A percentile compares a stretch with the other conserved stretches of the same genome.
phyloP scores from a whole-genome alignment of 2,113 vertebrate genomes.

The Butorides virescens region DNA sequence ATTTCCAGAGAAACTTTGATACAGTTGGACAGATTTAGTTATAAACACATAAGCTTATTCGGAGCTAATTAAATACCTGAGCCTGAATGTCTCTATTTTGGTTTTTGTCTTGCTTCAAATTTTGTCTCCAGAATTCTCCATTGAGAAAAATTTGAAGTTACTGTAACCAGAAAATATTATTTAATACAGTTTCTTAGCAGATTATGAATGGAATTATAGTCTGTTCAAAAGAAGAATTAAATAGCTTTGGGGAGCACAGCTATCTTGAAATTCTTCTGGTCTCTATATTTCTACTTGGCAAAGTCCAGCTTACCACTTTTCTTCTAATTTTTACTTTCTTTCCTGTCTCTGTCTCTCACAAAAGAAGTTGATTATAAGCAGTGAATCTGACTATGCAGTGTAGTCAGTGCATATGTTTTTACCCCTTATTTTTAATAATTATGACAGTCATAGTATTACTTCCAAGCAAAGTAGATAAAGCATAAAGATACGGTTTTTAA shows the following conservation, averaged over 20 bases:
- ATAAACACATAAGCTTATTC: conserved; percentile 10
- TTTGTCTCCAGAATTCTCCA: neutral
- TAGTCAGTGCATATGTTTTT: neutral
- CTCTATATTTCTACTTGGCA: neutral
- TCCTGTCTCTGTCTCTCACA: neutral
- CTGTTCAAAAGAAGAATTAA: neutral
- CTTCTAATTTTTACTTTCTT: neutral
- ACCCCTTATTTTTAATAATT: neutral
- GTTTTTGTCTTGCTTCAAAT: neutral
- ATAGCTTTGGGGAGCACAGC: neutral
- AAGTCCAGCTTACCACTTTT: neutral
- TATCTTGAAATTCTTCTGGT: neutral
- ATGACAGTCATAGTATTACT: neutral
- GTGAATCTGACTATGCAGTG: neutral
- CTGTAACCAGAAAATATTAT: neutral
- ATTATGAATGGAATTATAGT: neutral
- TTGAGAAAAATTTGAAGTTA: conserved; percentile 17
- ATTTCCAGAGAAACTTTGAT: conserved; percentile 45
- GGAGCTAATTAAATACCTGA: conserved; percentile 27
- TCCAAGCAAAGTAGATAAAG: neutral
- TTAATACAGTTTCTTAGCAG: neutral
- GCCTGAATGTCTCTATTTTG: neutral
- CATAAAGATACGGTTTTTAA: neutral
- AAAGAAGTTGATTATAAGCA: neutral
- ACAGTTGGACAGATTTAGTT: conserved; percentile 18